phyloP scores from a whole-genome alignment of 2,797 vertebrate species.

The Peromyscus aztecus region DNA sequence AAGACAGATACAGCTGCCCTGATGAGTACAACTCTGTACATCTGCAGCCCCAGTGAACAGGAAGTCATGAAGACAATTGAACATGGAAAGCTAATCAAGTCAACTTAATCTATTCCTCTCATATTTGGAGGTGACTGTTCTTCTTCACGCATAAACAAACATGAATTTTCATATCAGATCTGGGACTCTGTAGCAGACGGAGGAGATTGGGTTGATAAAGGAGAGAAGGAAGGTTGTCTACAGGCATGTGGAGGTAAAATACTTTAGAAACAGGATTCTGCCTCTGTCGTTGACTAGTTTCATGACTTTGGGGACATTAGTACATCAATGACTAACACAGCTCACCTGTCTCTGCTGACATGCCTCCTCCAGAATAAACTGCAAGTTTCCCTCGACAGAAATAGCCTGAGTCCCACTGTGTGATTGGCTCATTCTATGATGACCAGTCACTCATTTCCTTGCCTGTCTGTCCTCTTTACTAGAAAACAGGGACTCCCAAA shows the following conservation, averaged over 20 bases:
- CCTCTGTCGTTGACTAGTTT: neutral
- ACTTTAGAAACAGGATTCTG: neutral
- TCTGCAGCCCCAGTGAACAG: neutral
- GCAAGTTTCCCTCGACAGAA: neutral
- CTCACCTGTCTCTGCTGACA: neutral
- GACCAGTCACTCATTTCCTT: neutral
- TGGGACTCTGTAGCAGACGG: neutral
- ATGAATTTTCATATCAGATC: neutral
- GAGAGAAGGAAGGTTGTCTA: neutral
- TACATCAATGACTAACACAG: neutral
- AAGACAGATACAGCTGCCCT: neutral
- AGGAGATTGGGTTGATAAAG: neutral
- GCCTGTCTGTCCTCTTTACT: neutral
- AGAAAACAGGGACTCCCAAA: neutral
- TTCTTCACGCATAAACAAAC: neutral
- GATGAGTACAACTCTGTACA: neutral
- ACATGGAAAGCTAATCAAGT: neutral
- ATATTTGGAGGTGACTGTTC: neutral
- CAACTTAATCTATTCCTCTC: neutral
- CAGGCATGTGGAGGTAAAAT: neutral
- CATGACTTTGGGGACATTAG: neutral
- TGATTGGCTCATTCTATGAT: neutral
- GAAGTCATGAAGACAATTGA: neutral
- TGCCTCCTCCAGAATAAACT: neutral
- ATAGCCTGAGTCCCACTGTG: neutral